phyloP scores from a whole-genome alignment of 2,113 vertebrate genomes.

The Caranx melampygus region DNA sequence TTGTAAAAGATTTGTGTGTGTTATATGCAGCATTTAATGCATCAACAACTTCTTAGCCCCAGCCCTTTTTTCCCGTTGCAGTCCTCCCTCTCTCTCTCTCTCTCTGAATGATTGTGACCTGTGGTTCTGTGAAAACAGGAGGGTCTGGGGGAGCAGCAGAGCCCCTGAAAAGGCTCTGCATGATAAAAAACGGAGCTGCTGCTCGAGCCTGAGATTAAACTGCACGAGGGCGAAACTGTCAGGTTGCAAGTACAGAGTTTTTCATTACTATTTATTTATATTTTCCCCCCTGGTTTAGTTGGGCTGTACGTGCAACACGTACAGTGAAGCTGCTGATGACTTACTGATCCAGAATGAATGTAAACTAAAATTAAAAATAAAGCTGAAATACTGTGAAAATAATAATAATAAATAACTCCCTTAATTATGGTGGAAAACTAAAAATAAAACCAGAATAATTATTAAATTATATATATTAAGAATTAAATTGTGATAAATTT shows the following conservation, averaged over 20 bases:
- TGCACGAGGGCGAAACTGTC: neutral
- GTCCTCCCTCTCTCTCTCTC: neutral
- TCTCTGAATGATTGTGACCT: neutral
- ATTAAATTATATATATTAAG: neutral
- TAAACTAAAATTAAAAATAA: neutral
- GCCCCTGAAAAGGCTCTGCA: slow-evolving; percentile 21
- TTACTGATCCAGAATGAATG: neutral
- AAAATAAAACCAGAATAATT: neutral
- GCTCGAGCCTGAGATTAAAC: neutral
- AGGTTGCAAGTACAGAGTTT: neutral
- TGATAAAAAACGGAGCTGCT: slow-evolving; percentile 16
- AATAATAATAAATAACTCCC: neutral
- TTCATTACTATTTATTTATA: neutral
- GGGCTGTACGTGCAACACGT: neutral
- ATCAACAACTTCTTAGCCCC: neutral
- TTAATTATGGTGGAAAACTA: neutral
- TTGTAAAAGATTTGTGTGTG: neutral
- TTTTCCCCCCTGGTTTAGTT: neutral
- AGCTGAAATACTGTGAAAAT: neutral
- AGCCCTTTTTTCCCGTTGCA: neutral
- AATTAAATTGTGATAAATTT: too few relatives aligned
- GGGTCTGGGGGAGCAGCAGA: slow-evolving; percentile 12
- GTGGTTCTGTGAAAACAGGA: slow-evolving; percentile 17
- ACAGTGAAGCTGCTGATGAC: neutral
- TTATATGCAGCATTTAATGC: neutral